These are phyloP conservation scores for Sus scrofa DNA, from an alignment of 2,113 vertebrate species.

Conservation along the genomic window DNA sequence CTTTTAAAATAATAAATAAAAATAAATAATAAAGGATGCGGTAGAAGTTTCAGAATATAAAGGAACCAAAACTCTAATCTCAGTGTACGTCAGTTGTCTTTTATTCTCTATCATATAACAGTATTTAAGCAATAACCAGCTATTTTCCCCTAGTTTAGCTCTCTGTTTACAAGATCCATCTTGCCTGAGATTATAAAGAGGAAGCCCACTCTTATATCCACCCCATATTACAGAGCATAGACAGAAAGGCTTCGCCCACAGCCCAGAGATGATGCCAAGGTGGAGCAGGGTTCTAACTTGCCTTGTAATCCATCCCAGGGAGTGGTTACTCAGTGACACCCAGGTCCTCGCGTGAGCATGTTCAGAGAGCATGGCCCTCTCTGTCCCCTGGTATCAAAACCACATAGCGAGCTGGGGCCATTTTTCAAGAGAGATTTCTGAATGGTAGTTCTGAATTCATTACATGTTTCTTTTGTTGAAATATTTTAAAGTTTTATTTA, in stretches of 20 bases:
- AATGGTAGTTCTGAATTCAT: background rate
- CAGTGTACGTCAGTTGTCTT: background rate
- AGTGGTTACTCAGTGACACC: background rate
- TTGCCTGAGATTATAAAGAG: slow-evolving; percentile 5
- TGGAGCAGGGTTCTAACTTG: background rate
- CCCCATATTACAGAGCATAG: background rate
- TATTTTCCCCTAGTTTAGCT: background rate
- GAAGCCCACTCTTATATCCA: background rate
- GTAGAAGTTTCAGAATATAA: background rate
- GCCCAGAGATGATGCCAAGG: background rate
- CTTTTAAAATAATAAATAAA: slow-evolving; percentile 2
- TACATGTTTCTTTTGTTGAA: background rate
- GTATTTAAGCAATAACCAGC: background rate
- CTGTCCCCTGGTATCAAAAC: background rate
- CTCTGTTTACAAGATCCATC: background rate
- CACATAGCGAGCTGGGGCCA: background rate
- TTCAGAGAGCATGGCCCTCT: background rate
- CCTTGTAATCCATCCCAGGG: background rate
- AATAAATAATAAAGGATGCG: background rate
- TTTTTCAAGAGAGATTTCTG: background rate
- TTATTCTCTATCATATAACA: background rate
- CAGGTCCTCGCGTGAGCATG: no score
- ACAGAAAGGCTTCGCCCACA: background rate
- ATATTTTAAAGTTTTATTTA: slow-evolving; percentile 37
- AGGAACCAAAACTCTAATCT: background rate